Evolutionary conservation across 2,888 invertebrate species (phyloP), one percentile per base, ranked within the genome.

Genomic region (Dexiosoma caninum): DNA sequence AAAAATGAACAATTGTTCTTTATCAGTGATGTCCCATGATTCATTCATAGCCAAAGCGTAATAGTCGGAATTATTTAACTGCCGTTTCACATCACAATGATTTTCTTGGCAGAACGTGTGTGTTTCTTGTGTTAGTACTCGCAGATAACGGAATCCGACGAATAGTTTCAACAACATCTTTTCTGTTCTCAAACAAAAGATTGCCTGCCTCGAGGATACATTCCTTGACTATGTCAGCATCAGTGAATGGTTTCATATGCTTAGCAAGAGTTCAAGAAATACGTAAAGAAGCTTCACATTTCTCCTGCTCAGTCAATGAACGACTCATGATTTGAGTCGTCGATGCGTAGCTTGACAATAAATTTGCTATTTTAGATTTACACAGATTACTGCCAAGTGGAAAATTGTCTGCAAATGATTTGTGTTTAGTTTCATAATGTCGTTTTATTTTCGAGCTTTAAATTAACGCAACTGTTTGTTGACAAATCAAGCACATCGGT

Each of bases 11-110:
- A n/a, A n/a, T n/a, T n/a, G n/a, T n/a, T n/a, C n/a, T n/a, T n/a
- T n/a, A n/a, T n/a, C 49, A 30, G 53, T 53, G 53, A 53, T 32
- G 32, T 53, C 53, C 30, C 32, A 53, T 30, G 62, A 40, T 32
- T 40, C 23, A 40, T 40, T 30, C 46, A 64, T 64, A 64, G 30
- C 64, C 44, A 49, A 64, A 32, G 46, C 46, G 64, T 64, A 64
- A 64, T 46, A 64, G 21, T 64, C 32, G 46, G 64, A 46, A 46
- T 42, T 64, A 46, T 64, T 64, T 46, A 46, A 30, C 44, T 64
- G 64, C 46, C 44, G 64, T 35, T 62, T 62, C 44, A 62, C 62
- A 62, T 42, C 42, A 62, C 62, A 42, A 44, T 46, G 62, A 44
- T 62, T 62, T 62, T 62, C 44, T 44, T 62, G 42, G 44, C 44